Evolutionary conservation across 2,113 vertebrate genomes (phyloP), one percentile per base, ranked within the genome.

Genomic region (Scytalopus superciliaris): DNA sequence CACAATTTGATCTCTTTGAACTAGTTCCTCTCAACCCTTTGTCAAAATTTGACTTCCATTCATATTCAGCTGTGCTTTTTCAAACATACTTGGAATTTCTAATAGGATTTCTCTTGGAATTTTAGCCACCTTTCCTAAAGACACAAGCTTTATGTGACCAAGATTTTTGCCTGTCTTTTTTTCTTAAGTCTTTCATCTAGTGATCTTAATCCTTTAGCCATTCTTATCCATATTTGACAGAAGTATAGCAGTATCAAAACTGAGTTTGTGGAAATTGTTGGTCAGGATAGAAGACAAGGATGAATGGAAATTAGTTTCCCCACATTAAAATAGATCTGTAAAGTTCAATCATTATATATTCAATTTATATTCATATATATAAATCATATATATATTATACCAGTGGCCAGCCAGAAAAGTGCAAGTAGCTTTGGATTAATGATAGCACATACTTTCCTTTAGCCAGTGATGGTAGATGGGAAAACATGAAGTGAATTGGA

Each of bases 401-500:
- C 25, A 47, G 35, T 12, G 19, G 5, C 16, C 64, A 35, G 23
- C 30, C 69, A 78, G 52, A 40, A 73, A 75, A 6, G 19, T 49
- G 18, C 1, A 2, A 6, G 8, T 53, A 17, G 3, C 12, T 95
- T 87, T 67, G 47, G 10, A 27, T 42, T 60, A 66, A 28, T 70
- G 31, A 25, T 2, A 63, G 19, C 16, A 24, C 0, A 0, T 45
- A 6, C 7, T 35, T 86, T 77, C 39, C 6, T 57, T 86, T 73
- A 49, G 19, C 28, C n/a, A 17, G 4, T 17, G 40, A 30, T 13
- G 21, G 37, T 12, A 10, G 24, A 50, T 24, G 37, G 10, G 37
- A 62, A 63, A 56, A 69, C 7, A 19, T 14, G 5, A 52, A 87
- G 9, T 12, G 28, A 55, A 12, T 21, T 73, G 15, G 16, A 49